These are phyloP conservation scores for Trichoplusia ni DNA, from an alignment of 1,140 invertebrate species.

Conservation along the genomic window DNA sequence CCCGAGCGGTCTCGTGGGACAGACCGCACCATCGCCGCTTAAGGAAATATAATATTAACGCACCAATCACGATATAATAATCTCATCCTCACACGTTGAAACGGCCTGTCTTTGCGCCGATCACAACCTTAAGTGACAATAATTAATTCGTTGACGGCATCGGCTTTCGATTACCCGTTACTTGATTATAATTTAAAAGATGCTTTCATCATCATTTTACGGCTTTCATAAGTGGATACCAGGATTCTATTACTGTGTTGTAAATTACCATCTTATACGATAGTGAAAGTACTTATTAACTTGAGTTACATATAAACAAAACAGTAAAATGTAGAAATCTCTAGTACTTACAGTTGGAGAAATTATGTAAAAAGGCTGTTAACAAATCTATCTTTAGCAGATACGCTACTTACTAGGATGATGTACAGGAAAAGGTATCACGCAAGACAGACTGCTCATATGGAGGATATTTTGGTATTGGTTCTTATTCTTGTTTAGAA, in stretches of 20 bases:
- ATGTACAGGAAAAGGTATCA: neutral
- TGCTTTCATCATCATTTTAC: slow-evolving; percentile 6
- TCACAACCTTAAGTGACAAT: slow-evolving; percentile 49
- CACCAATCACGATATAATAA: slow-evolving; percentile 67
- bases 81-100: slow-evolving; percentile 63
- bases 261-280: neutral
- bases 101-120: slow-evolving; percentile 48
- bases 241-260: slow-evolving; percentile 7
- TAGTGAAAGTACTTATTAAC: too few relatives aligned
- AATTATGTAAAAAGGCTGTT: neutral
- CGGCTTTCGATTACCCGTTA: slow-evolving; percentile 46
- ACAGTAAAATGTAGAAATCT: too few relatives aligned
- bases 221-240: slow-evolving; percentile 3
- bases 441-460: neutral
- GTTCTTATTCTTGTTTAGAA: neutral
- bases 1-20: slow-evolving; percentile 47
- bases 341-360: neutral
- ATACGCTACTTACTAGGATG: neutral
- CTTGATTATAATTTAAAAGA: slow-evolving; percentile 27
- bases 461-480: neutral
- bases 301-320: too few relatives aligned
- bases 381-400: neutral
- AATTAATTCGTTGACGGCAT: slow-evolving; percentile 54
- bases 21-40: slow-evolving; percentile 46
- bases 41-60: slow-evolving; percentile 73